Evolutionary conservation across 2,113 vertebrate genomes (phyloP).

Genomic region (Centropristis striata): DNA sequence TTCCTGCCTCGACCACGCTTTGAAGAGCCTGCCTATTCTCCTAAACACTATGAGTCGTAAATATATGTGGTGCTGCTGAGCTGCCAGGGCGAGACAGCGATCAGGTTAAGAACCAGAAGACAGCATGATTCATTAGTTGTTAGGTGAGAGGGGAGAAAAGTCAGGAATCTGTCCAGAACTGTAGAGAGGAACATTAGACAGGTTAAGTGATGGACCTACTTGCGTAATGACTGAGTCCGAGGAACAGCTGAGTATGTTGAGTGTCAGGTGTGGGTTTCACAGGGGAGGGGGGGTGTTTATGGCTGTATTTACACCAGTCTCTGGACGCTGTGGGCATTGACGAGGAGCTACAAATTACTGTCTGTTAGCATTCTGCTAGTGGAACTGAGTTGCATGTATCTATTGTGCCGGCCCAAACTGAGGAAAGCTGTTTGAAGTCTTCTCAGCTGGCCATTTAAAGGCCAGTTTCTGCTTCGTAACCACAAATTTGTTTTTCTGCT

Average conservation of each 20-base stretch:
- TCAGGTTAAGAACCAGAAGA: not conserved
- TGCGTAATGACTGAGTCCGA: constrained; percentile 74
- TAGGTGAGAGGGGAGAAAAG: constrained; percentile 18
- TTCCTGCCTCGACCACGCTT: not conserved
- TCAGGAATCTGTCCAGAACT: constrained; percentile 30
- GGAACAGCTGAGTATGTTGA: constrained; percentile 85
- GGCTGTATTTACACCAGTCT: constrained; percentile 73
- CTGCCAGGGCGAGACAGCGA: not conserved
- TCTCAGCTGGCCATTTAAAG: not conserved
- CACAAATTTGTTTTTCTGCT: not conserved
- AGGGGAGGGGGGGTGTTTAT: constrained; percentile 79
- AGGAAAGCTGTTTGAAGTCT: not conserved
- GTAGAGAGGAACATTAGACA: constrained; percentile 32
- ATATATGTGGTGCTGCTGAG: not conserved
- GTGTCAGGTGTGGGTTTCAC: constrained; percentile 75
- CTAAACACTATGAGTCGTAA: not conserved
- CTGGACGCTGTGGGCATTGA: constrained; percentile 41
- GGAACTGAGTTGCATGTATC: not conserved
- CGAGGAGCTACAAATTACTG: constrained; percentile 56
- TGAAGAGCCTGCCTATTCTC: not conserved
- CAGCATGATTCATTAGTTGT: constrained; percentile 37
- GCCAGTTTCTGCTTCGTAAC: not conserved
- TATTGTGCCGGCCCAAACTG: not conserved
- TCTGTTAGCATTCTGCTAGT: constrained; percentile 37
- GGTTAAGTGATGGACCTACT: constrained; percentile 71